Evolutionary conservation across 2,797 vertebrate species (phyloP).

Genomic region (Arrhamphus sclerolepis): DNA sequence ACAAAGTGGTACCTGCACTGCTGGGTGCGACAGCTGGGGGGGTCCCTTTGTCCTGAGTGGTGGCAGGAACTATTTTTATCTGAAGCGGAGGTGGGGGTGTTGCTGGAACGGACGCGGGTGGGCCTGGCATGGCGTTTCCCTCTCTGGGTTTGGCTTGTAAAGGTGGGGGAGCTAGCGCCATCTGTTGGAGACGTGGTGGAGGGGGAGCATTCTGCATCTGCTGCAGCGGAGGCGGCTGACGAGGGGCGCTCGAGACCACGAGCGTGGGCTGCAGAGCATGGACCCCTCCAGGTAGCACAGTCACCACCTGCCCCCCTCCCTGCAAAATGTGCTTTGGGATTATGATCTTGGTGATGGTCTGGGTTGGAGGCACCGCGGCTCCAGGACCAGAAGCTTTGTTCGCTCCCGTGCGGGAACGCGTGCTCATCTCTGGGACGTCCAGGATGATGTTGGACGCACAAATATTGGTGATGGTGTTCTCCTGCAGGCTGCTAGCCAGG

Average conservation of each 20-base stretch:
- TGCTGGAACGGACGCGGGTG: slow-evolving; percentile 48
- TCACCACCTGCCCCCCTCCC: slow-evolving; percentile 81
- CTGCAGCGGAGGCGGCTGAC: slow-evolving; percentile 88
- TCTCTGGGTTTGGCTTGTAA: slow-evolving; percentile 86
- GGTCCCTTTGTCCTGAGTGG: slow-evolving; percentile 74
- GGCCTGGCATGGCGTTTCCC: slow-evolving; percentile 48
- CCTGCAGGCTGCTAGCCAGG: slow-evolving; percentile 63
- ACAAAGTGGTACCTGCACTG: slow-evolving; percentile 29
- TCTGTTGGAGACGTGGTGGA: slow-evolving; percentile 79
- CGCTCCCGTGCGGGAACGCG: slow-evolving; percentile 67
- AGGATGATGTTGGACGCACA: slow-evolving; percentile 78
- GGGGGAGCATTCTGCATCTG: slow-evolving; percentile 88
- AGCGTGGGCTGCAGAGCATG: slow-evolving; percentile 76
- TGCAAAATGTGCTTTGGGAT: slow-evolving; percentile 87
- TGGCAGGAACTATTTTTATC: slow-evolving; percentile 86
- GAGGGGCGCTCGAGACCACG: slow-evolving; percentile 63
- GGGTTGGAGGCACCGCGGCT: slow-evolving; percentile 46
- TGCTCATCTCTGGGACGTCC: slow-evolving; percentile 70
- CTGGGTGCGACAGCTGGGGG: slow-evolving; percentile 80
- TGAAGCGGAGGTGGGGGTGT: slow-evolving; percentile 86
- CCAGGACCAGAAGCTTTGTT: slow-evolving; percentile 61
- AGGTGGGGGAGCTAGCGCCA: slow-evolving; percentile 85
- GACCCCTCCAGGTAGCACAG: slow-evolving; percentile 82
- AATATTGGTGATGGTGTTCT: slow-evolving; percentile 78
- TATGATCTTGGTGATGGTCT: slow-evolving; percentile 87